These are phyloP conservation scores for Poecile atricapillus DNA, from an alignment of 2,113 vertebrate genomes.

Conservation along the genomic window DNA sequence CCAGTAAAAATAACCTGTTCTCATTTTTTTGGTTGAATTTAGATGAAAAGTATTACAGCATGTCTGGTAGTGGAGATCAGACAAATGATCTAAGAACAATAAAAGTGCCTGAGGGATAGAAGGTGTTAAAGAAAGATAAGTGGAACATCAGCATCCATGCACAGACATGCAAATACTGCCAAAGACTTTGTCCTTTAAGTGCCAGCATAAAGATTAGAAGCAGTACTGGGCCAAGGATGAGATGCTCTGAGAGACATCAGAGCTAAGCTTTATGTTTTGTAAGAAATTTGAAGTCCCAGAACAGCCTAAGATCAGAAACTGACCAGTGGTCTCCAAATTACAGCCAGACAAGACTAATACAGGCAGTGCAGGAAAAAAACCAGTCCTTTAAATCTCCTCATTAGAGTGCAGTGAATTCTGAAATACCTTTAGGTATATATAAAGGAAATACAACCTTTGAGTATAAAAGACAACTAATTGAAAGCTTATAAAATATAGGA, in stretches of 20 bases:
- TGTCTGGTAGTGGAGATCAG: not conserved
- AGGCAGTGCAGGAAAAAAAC: not conserved
- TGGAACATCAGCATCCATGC: not conserved
- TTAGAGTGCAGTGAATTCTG: not conserved
- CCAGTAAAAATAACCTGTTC: not conserved
- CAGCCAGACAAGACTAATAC: not conserved
- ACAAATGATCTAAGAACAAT: not conserved
- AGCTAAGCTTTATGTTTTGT: not conserved
- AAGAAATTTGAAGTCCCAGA: not conserved
- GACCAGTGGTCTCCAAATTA: not conserved
- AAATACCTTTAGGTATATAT: not conserved
- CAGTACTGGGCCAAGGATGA: not conserved
- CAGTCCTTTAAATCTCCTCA: not conserved
- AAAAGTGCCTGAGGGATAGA: not conserved
- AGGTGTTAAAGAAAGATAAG: constrained; percentile 25
- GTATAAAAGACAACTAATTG: not conserved
- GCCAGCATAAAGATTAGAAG: not conserved
- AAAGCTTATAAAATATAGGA: not conserved
- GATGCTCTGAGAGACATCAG: not conserved
- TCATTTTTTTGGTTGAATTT: not conserved
- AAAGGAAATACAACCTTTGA: not conserved
- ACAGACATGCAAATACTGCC: not conserved
- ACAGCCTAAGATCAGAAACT: not conserved
- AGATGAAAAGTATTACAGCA: not conserved
- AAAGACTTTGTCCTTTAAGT: not conserved